Percentiles rank a stretch among this genome's conserved stretches.
These are phyloP conservation scores for Microplitis mediator DNA, from an alignment of 1,140 invertebrate genomes.

Conservation along the genomic window DNA sequence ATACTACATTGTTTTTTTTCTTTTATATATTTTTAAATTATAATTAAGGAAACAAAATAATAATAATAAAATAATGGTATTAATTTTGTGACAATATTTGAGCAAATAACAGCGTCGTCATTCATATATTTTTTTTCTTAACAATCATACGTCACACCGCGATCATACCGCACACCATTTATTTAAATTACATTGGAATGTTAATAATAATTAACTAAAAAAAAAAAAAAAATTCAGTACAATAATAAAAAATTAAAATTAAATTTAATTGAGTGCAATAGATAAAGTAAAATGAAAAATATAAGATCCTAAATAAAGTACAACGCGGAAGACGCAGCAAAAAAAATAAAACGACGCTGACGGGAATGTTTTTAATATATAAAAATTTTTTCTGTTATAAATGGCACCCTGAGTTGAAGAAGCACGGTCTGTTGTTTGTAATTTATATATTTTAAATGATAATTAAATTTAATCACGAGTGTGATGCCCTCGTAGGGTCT, in stretches of 20 bases:
- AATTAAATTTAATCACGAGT: constrained; percentile 40
- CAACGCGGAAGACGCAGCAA: too few relatives aligned
- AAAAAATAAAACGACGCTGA: background rate
- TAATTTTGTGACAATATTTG: constrained; percentile 5
- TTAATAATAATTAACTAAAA: too few relatives aligned
- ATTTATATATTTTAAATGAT: background rate
- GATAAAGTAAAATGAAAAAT: too few relatives aligned
- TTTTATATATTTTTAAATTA: background rate
- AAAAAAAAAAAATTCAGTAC: too few relatives aligned
- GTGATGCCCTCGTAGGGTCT: constrained; percentile 49
- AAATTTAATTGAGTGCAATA: too few relatives aligned
- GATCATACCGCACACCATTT: too few relatives aligned
- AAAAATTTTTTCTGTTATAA: constrained; percentile 19
- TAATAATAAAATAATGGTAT: background rate
- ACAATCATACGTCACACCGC: too few relatives aligned
- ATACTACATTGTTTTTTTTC: background rate
- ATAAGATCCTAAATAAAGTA: too few relatives aligned
- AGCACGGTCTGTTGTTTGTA: constrained; percentile 43
- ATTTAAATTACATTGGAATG: too few relatives aligned
- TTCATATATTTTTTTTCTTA: background rate
- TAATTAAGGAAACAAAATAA: background rate
- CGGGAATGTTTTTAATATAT: background rate
- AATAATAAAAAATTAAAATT: too few relatives aligned
- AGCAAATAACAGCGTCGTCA: constrained; percentile 10
- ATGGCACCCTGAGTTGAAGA: constrained; percentile 58